Conservation (phyloP, 2,113 vertebrate species). For the Nerophis lumbriciformis region DNA sequence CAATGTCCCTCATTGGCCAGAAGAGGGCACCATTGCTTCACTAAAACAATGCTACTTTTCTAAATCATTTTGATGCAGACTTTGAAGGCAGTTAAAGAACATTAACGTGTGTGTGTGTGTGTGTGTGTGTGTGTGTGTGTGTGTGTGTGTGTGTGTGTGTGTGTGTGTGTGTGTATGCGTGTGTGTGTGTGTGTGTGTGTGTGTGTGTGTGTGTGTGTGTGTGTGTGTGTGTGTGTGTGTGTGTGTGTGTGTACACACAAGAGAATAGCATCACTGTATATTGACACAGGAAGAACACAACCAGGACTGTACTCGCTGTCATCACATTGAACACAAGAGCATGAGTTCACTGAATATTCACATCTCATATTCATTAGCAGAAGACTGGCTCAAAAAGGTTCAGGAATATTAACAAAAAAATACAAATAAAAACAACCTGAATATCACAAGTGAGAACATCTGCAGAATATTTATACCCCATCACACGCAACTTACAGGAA, state of each 20-base stretch:
- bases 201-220: slow-evolving; percentile 37
- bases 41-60: background rate
- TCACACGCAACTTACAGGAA: slow-evolving; percentile 49
- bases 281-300: slow-evolving; percentile 82
- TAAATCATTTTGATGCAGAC: background rate
- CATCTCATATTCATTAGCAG: slow-evolving; percentile 41
- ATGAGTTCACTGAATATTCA: slow-evolving; percentile 69
- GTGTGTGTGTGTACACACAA: slow-evolving; percentile 66
- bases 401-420: slow-evolving; percentile 47
- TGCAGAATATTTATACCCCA: slow-evolving; percentile 40
- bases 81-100: slow-evolving; percentile 22
- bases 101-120: slow-evolving; percentile 37
- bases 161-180: slow-evolving; percentile 22
- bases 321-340: slow-evolving; percentile 85
- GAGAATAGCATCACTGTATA: slow-evolving; percentile 58
- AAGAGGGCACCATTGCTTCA: slow-evolving; percentile 48
- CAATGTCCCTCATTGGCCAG: slow-evolving; percentile 28
- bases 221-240: background rate
- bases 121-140: slow-evolving; percentile 15
- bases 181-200: slow-evolving; percentile 16
- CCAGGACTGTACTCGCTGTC: slow-evolving; percentile 74
- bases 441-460: slow-evolving; percentile 56
- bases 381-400: slow-evolving; percentile 62
- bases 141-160: slow-evolving; percentile 38
- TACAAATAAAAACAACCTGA: slow-evolving; percentile 12